phyloP scores from a whole-genome alignment of 2,888 invertebrate genomes.

The Vesta saturnalis region DNA sequence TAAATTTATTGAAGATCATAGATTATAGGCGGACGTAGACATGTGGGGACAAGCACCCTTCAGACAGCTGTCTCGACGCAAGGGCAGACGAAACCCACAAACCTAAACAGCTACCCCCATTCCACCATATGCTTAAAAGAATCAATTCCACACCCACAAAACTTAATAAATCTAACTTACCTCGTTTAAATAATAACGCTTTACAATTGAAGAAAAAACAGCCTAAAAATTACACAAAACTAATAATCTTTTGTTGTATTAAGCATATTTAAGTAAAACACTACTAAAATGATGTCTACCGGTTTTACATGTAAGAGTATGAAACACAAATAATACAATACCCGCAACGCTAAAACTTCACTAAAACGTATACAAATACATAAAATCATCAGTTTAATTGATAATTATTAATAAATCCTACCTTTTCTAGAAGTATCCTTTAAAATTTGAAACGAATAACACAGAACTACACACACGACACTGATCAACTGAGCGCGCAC shows the following conservation, averaged over 20 bases:
- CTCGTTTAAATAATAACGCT: neutral
- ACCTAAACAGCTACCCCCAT: slow-evolving; percentile 42
- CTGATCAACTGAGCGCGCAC: slow-evolving; percentile 58
- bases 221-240: too few relatives aligned
- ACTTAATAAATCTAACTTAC: slow-evolving; percentile 8
- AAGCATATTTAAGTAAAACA: neutral
- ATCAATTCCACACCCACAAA: slow-evolving; percentile 34
- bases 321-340: slow-evolving; percentile 2
- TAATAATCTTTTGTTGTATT: too few relatives aligned
- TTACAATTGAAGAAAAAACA: too few relatives aligned
- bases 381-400: slow-evolving; percentile 41
- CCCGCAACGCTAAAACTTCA: neutral
- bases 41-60: slow-evolving; percentile 43
- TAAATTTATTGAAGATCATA: neutral
- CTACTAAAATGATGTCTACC: slow-evolving; percentile 6
- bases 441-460: slow-evolving; percentile 47
- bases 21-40: slow-evolving; percentile 32
- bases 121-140: slow-evolving; percentile 39
- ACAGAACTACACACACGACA: slow-evolving; percentile 49
- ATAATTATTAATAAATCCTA: slow-evolving; percentile 42
- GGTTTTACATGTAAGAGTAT: neutral
- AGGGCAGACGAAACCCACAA: slow-evolving; percentile 41
- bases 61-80: slow-evolving; percentile 43
- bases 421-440: slow-evolving; percentile 50
- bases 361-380: neutral